Conservation (phyloP, 92 coral and sea anemone species). For the Parazoanthus swiftii region DNA sequence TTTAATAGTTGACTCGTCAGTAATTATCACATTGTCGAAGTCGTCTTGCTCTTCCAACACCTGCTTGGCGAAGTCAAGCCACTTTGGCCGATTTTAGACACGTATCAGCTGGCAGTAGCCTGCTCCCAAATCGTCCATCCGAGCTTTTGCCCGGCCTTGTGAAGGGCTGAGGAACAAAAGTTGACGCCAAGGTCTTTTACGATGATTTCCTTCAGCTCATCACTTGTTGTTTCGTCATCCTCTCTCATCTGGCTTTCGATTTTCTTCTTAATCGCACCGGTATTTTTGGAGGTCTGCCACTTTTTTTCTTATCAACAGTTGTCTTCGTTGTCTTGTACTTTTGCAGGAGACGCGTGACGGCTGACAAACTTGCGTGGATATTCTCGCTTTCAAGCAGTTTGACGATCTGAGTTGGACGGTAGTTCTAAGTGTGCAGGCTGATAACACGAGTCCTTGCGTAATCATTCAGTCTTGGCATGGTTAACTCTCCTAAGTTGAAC, state of each 20-base stretch:
- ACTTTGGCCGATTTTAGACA: too few species aligned
- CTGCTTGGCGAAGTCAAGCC: constrained; percentile 19
- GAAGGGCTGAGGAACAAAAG: constrained; percentile 2
- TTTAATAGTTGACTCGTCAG: too few species aligned
- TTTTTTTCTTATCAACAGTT: not conserved
- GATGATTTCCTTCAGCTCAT: not conserved
- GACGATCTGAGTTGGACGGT: constrained; percentile 10
- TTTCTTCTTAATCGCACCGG: not conserved
- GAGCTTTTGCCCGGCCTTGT: not conserved
- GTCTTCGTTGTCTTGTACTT: not conserved
- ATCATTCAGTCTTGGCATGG: not conserved
- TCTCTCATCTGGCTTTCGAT: not conserved
- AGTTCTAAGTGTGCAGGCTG: not conserved
- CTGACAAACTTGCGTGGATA: constrained; percentile 1
- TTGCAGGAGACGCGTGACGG: not conserved
- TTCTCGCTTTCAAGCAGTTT: not conserved
- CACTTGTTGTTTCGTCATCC: constrained; percentile 16
- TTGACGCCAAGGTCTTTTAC: not conserved
- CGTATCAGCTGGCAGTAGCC: too few species aligned
- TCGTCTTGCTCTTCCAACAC: not conserved
- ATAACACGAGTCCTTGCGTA: not conserved
- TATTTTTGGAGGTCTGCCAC: not conserved
- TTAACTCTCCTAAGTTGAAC: not conserved
- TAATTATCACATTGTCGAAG: too few species aligned
- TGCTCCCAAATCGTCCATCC: constrained; percentile 13